These are phyloP conservation scores for Athalia circularis DNA, from an alignment of 2,888 invertebrate genomes.

Conservation along the genomic window DNA sequence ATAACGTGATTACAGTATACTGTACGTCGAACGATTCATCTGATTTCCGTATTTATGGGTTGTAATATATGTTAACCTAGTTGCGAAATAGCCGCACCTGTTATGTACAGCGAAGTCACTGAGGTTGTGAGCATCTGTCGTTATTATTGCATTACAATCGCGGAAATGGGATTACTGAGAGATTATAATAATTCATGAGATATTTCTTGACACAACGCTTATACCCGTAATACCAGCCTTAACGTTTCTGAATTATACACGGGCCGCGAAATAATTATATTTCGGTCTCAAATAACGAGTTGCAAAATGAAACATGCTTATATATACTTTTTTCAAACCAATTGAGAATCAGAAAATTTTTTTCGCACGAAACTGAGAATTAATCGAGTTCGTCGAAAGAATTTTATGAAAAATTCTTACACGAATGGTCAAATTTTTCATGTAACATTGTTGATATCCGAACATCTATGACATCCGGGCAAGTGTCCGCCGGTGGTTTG, in stretches of 20 bases:
- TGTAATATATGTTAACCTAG: constrained; percentile 1
- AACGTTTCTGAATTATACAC: constrained; percentile 42
- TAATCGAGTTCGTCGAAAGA: no score
- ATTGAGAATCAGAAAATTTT: no score
- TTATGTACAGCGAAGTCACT: not conserved
- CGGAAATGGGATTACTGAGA: constrained; percentile 47
- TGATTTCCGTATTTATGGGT: not conserved
- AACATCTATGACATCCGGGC: not conserved
- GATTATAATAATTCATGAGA: constrained; percentile 49
- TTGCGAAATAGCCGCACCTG: not conserved
- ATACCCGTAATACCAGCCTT: constrained; percentile 40
- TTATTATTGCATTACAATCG: constrained; percentile 49
- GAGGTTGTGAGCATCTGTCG: constrained; percentile 32
- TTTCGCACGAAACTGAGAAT: no score
- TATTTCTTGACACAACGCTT: constrained; percentile 25
- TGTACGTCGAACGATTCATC: no score
- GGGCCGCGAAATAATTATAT: constrained; percentile 45
- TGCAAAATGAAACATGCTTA: no score
- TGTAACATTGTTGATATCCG: constrained; percentile 1
- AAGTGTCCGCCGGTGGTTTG: constrained; percentile 5
- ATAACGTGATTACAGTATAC: no score
- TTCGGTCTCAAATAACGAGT: constrained; percentile 3
- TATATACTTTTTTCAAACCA: no score
- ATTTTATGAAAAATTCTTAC: no score
- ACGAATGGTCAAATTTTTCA: no score